Evolutionary conservation across 2,888 invertebrate species (phyloP).

Genomic region (Drosophila melanosoma): DNA sequence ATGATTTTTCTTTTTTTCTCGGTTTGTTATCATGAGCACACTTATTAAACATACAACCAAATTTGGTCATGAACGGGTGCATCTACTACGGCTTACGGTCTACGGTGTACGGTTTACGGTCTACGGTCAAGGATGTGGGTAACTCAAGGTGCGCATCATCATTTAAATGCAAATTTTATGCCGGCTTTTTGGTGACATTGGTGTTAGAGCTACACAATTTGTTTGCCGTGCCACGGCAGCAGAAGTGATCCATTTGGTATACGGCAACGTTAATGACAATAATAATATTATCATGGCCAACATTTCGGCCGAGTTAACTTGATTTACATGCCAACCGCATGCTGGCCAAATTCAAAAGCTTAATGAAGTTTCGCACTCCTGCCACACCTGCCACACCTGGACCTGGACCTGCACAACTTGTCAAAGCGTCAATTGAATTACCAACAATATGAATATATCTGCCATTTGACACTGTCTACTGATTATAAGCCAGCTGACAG

Average conservation of each 20-base stretch:
- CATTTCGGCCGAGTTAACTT: conserved; percentile 9
- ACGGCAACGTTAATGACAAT: conserved; percentile 38
- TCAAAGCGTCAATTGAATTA: conserved; percentile 7
- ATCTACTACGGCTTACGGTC: not conserved
- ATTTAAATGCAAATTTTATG: conserved; percentile 51
- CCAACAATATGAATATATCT: not conserved
- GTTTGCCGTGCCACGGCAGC: conserved; percentile 21
- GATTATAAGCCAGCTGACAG: not conserved
- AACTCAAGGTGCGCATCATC: conserved; percentile 12
- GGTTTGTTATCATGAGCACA: not conserved
- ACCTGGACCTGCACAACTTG: conserved; percentile 14
- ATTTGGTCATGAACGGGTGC: not conserved
- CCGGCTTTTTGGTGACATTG: not conserved
- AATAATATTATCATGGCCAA: conserved; percentile 10
- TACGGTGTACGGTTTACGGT: not conserved
- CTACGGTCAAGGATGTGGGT: not conserved
- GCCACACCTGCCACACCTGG: too few relatives aligned
- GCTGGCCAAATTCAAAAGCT: not conserved
- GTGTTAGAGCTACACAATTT: not conserved
- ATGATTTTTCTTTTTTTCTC: not conserved
- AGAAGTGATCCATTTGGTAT: conserved; percentile 43
- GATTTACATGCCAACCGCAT: conserved; percentile 22
- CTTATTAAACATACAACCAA: not conserved
- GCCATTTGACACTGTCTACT: not conserved
- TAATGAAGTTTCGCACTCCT: not conserved